A percentile compares a stretch with the other conserved stretches of the same genome.
phyloP scores from a whole-genome alignment of 2,888 invertebrate genomes.

The Beris morrisii region DNA sequence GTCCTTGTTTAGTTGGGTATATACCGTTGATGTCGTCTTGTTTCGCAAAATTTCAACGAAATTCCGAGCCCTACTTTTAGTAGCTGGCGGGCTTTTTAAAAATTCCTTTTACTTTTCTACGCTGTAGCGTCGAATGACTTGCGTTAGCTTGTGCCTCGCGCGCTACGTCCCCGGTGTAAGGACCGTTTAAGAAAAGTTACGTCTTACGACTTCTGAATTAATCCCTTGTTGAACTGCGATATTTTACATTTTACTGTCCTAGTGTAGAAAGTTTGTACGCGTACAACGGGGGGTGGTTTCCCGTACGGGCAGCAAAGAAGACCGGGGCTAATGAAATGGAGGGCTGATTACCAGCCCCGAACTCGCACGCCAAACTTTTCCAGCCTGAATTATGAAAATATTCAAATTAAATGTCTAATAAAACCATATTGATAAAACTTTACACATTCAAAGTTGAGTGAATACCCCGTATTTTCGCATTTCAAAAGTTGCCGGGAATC shows the following conservation, averaged over 20 bases:
- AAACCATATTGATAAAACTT: constrained; percentile 39
- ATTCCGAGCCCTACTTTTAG: not conserved
- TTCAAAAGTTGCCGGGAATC: constrained; percentile 9
- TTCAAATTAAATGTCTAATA: constrained; percentile 37
- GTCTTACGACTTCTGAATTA: constrained; percentile 7
- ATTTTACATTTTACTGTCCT: constrained; percentile 14
- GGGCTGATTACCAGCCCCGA: too few species aligned
- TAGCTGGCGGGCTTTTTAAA: too few species aligned
- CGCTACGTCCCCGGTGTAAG: too few species aligned
- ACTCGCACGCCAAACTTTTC: constrained; percentile 28
- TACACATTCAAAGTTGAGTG: constrained; percentile 35
- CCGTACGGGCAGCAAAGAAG: too few species aligned
- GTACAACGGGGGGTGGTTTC: too few species aligned
- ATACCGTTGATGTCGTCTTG: not conserved
- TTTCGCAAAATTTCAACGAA: not conserved
- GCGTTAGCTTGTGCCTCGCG: too few species aligned
- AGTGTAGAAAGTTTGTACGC: too few species aligned
- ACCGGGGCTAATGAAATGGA: too few species aligned
- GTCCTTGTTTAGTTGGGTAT: not conserved
- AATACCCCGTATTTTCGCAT: constrained; percentile 28
- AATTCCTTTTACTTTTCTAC: too few species aligned
- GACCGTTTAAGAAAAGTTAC: too few species aligned
- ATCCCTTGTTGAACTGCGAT: constrained; percentile 8
- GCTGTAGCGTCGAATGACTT: too few species aligned
- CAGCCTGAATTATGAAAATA: constrained; percentile 33